These are phyloP conservation scores for Drosophila arizonae DNA, from an alignment of 1,140 invertebrate genomes.

Conservation along the genomic window DNA sequence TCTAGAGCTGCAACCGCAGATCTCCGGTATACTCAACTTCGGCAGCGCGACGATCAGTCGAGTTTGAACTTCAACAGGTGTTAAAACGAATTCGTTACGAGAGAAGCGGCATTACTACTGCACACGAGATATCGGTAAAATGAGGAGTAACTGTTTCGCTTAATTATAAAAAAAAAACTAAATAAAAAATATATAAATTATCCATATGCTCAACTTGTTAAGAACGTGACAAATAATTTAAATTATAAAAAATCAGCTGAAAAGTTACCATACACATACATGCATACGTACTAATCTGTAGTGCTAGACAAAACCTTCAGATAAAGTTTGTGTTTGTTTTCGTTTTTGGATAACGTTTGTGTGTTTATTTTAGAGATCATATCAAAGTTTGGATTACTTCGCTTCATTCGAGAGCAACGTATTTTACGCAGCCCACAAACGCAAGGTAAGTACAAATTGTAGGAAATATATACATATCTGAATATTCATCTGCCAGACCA, in stretches of 20 bases:
- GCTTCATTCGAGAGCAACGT: constrained; percentile 43
- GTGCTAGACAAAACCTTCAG: constrained; percentile 36
- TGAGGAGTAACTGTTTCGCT: constrained; percentile 35
- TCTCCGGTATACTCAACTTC: constrained; percentile 18
- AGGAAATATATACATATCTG: not conserved
- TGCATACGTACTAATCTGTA: constrained; percentile 22
- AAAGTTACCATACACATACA: constrained; percentile 12
- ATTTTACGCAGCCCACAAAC: constrained; percentile 40
- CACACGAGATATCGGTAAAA: constrained; percentile 62
- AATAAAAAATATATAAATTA: constrained; percentile 4
- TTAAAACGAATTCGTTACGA: constrained; percentile 48
- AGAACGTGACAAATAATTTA: constrained; percentile 29
- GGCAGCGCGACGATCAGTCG: constrained; percentile 53
- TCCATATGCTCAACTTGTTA: not conserved
- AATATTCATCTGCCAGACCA: constrained; percentile 1
- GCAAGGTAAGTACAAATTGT: constrained; percentile 50
- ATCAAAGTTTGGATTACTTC: constrained; percentile 60
- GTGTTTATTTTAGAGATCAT: constrained; percentile 68
- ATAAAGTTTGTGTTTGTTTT: constrained; percentile 46
- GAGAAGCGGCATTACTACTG: constrained; percentile 46
- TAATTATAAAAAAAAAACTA: constrained; percentile 17
- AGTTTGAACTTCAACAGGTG: constrained; percentile 73
- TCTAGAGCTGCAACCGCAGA: not conserved
- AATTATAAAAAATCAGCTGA: constrained; percentile 12
- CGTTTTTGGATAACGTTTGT: constrained; percentile 55